Percentiles rank a stretch among this genome's conserved stretches.
Evolutionary conservation across 2,888 invertebrate species (phyloP).

Genomic region (Portevinia maculata): DNA sequence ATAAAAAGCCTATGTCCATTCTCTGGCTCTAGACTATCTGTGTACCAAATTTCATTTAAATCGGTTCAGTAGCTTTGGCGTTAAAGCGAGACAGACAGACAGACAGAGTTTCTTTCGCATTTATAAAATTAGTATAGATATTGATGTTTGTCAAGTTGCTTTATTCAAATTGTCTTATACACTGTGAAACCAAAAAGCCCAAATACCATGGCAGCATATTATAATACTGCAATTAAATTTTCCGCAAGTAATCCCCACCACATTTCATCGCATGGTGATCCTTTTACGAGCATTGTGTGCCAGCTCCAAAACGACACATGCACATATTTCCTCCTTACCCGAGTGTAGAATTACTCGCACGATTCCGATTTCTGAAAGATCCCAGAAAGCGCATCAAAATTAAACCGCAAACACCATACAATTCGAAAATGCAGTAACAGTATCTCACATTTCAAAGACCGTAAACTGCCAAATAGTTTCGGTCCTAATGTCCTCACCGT

Average conservation of each 20-base stretch:
- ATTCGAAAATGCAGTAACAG: constrained; percentile 16
- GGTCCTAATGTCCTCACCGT: constrained; percentile 58
- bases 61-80: too few species aligned
- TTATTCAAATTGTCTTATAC: too few species aligned
- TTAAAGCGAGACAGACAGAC: too few species aligned
- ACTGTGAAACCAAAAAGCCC: too few species aligned
- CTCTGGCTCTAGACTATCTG: too few species aligned
- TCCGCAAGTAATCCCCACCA: not conserved
- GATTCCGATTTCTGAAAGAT: constrained; percentile 49
- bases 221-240: too few species aligned
- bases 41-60: too few species aligned
- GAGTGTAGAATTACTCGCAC: constrained; percentile 60
- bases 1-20: too few species aligned
- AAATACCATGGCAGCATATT: too few species aligned
- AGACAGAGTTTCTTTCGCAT: too few species aligned
- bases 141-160: too few species aligned
- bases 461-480: constrained; percentile 55
- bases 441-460: constrained; percentile 65
- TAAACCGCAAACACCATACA: constrained; percentile 18
- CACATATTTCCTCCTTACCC: constrained; percentile 19
- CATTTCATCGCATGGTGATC: constrained; percentile 1
- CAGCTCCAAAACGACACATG: not conserved
- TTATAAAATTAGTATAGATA: too few species aligned
- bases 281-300: not conserved
- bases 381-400: constrained; percentile 16